Conservation (phyloP, 2,888 invertebrate genomes). For the Pandemis cinnamomeana region DNA sequence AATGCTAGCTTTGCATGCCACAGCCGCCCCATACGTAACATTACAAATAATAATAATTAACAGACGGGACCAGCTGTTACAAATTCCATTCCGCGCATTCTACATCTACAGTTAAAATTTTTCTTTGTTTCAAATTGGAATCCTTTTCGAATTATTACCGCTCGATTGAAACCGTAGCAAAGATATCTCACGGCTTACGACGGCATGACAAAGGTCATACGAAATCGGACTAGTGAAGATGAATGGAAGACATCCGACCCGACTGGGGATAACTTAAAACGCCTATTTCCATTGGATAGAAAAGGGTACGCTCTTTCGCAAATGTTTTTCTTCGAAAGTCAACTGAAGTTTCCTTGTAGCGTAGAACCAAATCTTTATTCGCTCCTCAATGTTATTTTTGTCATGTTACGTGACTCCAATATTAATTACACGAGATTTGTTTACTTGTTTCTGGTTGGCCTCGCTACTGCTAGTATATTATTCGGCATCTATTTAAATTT, state of each 20-base stretch:
- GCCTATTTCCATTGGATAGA: slow-evolving; percentile 5
- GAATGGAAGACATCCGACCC: slow-evolving; percentile 12
- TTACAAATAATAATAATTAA: slow-evolving; percentile 12
- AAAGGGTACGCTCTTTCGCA: slow-evolving; percentile 8
- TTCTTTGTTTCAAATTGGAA: slow-evolving; percentile 21
- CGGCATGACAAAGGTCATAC: slow-evolving; percentile 17
- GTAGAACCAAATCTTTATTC: neutral
- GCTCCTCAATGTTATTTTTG: slow-evolving; percentile 4
- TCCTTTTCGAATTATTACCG: slow-evolving; percentile 9
- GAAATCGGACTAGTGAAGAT: slow-evolving; percentile 21
- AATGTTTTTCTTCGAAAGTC: slow-evolving; percentile 4
- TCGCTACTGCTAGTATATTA: slow-evolving; percentile 12
- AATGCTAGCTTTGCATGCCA: slow-evolving; percentile 16
- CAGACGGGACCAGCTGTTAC: slow-evolving; percentile 31
- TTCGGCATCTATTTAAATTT: slow-evolving; percentile 18
- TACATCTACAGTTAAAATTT: slow-evolving; percentile 4
- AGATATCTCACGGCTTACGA: slow-evolving; percentile 10
- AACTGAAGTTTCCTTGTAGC: slow-evolving; percentile 3
- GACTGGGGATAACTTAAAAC: slow-evolving; percentile 10
- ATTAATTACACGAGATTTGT: slow-evolving; percentile 13
- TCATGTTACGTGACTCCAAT: slow-evolving; percentile 1
- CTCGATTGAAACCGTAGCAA: slow-evolving; percentile 13
- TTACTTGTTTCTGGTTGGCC: slow-evolving; percentile 25
- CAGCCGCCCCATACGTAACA: slow-evolving; percentile 28
- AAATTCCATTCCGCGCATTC: slow-evolving; percentile 31